A percentile compares a stretch with the other conserved stretches of the same genome.
phyloP scores from a whole-genome alignment of 2,113 vertebrate genomes.

The Fulmarus glacialis region DNA sequence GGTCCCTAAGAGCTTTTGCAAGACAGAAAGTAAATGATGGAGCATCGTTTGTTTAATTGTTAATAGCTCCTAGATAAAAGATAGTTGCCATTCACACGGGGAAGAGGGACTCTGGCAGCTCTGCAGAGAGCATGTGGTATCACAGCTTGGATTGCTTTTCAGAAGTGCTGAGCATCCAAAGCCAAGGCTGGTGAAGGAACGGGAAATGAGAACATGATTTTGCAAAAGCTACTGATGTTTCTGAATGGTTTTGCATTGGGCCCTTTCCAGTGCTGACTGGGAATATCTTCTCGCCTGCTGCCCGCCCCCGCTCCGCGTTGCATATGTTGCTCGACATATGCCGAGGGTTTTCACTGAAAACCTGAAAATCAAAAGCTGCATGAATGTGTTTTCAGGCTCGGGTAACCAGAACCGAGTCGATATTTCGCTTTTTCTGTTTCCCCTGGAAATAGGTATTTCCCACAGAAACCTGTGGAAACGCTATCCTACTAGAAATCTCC shows the following conservation, averaged over 20 bases:
- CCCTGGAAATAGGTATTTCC: neutral
- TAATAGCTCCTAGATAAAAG: neutral
- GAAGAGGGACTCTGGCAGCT: neutral
- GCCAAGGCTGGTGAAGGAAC: neutral
- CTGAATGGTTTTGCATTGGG: neutral
- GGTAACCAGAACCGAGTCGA: neutral
- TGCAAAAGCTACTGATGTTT: neutral
- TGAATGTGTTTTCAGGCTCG: neutral
- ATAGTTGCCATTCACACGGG: fast-evolving
- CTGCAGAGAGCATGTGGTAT: neutral
- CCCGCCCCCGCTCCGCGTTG: neutral
- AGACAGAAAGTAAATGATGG: neutral
- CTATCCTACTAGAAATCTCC: neutral
- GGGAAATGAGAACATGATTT: neutral
- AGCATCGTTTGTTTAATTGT: neutral
- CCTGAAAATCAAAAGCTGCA: neutral
- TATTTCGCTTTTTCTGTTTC: neutral
- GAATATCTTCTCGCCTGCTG: neutral
- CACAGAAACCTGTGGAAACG: neutral
- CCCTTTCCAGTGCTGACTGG: neutral
- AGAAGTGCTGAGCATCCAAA: conserved; percentile 12
- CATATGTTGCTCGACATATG: neutral
- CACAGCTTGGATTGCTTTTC: neutral
- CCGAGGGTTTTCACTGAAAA: neutral
- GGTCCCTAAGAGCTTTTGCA: neutral